Evolutionary conservation across 2,113 vertebrate genomes (phyloP).

Genomic region (Cacatua alba): DNA sequence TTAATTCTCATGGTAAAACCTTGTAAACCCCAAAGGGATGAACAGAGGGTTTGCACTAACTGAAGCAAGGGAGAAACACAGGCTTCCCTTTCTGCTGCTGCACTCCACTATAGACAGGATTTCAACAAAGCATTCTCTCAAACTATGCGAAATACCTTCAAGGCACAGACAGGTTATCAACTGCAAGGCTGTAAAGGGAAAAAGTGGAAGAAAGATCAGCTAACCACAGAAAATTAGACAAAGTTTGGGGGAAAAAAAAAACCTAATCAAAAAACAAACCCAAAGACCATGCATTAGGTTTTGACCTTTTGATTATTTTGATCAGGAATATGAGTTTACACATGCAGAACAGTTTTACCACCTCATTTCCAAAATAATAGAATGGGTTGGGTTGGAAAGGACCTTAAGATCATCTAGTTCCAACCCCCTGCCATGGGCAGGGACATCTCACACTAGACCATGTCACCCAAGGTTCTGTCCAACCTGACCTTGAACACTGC

Average conservation of each 20-base stretch:
- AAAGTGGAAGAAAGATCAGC: background rate
- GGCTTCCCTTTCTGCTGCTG: background rate
- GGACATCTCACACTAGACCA: background rate
- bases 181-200: background rate
- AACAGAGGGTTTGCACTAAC: background rate
- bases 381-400: background rate
- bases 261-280: background rate
- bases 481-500: too few species aligned
- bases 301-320: background rate
- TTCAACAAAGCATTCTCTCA: background rate
- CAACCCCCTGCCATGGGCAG: background rate
- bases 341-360: background rate
- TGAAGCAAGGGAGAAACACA: background rate
- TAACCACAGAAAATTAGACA: background rate
- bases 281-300: background rate
- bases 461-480: too few species aligned
- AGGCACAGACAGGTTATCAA: background rate
- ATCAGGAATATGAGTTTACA: background rate
- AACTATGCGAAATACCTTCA: background rate
- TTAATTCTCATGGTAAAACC: background rate
- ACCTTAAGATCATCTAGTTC: background rate
- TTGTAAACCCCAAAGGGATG: background rate
- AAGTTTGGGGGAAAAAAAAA: background rate
- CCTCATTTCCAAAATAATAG: background rate
- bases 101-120: background rate